These are phyloP conservation scores for Scaptomyza polygonia DNA, from an alignment of 2,888 invertebrate species.

Conservation along the genomic window DNA sequence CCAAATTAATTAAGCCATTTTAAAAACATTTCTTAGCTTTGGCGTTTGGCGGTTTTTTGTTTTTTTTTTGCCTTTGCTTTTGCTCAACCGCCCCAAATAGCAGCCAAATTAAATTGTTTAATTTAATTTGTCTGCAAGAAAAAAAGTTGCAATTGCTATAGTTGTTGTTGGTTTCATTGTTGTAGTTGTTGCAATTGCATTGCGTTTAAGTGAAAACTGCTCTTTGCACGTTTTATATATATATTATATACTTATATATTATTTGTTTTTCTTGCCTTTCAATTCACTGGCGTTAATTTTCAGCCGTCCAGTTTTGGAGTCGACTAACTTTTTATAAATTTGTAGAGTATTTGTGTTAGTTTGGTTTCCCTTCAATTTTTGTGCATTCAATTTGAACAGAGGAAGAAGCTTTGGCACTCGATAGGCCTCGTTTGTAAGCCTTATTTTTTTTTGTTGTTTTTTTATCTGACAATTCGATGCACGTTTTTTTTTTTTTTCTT, in stretches of 20 bases:
- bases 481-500: conserved; percentile 64
- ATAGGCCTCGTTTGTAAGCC: conserved; percentile 33
- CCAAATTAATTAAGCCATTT: conserved; percentile 78
- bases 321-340: background rate
- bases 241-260: too few species aligned
- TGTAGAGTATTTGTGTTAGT: background rate
- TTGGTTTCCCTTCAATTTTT: too few species aligned
- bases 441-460: conserved; percentile 40
- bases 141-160: conserved; percentile 52
- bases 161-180: conserved; percentile 14
- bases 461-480: conserved; percentile 70
- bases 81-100: conserved; percentile 55
- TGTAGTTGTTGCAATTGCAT: conserved; percentile 53
- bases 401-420: conserved; percentile 47
- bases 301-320: conserved; percentile 36
- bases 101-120: conserved; percentile 74
- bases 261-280: too few species aligned
- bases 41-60: too few species aligned
- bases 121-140: conserved; percentile 73
- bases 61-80: conserved; percentile 17
- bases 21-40: conserved; percentile 69
- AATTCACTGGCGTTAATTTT: conserved; percentile 49
- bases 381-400: conserved; percentile 21
- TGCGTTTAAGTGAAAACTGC: conserved; percentile 62
- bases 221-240: conserved; percentile 41